Base-by-base conservation (phyloP, 2,113 vertebrate species). In the Lampris megalopsis region DNA sequence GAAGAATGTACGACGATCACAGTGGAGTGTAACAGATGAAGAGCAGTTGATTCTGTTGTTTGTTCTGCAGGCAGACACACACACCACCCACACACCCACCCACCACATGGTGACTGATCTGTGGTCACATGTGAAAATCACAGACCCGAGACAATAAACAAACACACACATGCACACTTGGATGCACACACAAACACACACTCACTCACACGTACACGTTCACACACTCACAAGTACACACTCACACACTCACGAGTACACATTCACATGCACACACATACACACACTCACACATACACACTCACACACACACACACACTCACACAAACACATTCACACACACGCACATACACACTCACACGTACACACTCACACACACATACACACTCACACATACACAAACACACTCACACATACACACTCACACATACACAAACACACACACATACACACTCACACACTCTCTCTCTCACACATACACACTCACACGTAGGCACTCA, bases 171-270 rank as follows among this genome's bases (percentile, higher is more conserved):
- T 24, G 24, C 24, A 24, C 24, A 24, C 24, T 24, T 24, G 24
- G 24, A 24, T 24, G 24, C 24, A 24, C 24, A n/a, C 53, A 56
- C 3, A 24, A 3, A 56, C 53, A 3, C 7, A 6, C 24, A 57
- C 54, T 36, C 54, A 57, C 54, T 36, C n/a, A 57, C 4, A 57
- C 8, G 11, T 8, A 52, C 13, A 6, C 41, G 43, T 40, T 63
- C 75, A 42, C 56, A 57, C 63, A 52, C 76, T 59, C 63, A 5
- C 24, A 9, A 67, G 66, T 40, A n/a, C 53, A 56, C 3, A 24
- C 24, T 24, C 24, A 0, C 24, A 24, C 24, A 24, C 24, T 24
- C 24, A 24, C 24, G 24, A 24, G 24, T 24, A 24, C 24, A 24
- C 24, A 24, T 0, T 24, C 24, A 24, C 24, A n/a, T n/a, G n/a